Evolutionary conservation across 2,888 invertebrate species (phyloP), one percentile per base, ranked within the genome.

Genomic region (Notodonta ziczac): DNA sequence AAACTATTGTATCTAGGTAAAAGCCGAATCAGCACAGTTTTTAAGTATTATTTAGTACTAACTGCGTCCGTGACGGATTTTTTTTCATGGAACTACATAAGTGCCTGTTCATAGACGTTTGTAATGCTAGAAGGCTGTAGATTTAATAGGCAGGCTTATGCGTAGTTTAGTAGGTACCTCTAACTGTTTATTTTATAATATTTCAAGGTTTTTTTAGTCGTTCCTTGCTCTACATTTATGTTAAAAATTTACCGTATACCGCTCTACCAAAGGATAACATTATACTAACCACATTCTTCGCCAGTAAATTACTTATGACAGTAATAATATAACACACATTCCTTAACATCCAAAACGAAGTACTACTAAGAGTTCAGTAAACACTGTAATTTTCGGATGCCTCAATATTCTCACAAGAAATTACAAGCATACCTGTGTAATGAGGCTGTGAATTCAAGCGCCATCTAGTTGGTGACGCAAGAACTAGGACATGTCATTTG

Each of bases 401-500:
- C 67, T 59, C 32, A 61, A 54, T 59, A 66, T 73, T 77, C 75
- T 75, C 76, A 65, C 67, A 64, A 69, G 63, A 63, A 67, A 76
- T 74, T 77, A 71, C 67, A 63, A 72, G 67, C n/a, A 75, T 76
- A 74, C 76, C 57, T 67, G 56, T 16, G 57, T 67, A 74, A 62
- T 50, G 67, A 63, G 60, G 59, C 54, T 57, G 62, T 66, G 60
- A 62, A 67, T 62, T 4, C 71, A 71, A 67, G 63, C 91, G 91
- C 90, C 93, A 93, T 91, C 93, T 93, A 85, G 83, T 72, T 58
- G 48, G 57, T 56, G 14, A 14, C 13, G 59, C 35, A 13, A 24
- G 86, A 87, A 92, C 85, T 85, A 71, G 56, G 68, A 82, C 78
- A 81, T 93, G 92, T 93, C 92, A 83, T 74, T 80, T 85, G 85